phyloP scores from a whole-genome alignment of 2,113 vertebrate species.

The Chauna torquata region DNA sequence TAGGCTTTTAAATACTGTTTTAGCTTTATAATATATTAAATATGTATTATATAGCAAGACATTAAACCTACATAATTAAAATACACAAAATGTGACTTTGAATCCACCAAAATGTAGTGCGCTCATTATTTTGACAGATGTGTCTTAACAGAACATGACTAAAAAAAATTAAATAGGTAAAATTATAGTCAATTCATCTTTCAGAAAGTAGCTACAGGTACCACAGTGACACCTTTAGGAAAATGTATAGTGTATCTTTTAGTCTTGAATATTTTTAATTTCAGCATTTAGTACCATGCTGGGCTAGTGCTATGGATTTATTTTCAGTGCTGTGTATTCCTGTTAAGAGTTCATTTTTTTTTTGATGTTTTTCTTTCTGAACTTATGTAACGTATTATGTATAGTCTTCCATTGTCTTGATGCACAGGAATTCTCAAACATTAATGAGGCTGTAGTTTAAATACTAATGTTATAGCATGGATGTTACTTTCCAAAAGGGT shows the following conservation, averaged over 20 bases:
- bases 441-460: constrained; percentile 19
- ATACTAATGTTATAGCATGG: background rate
- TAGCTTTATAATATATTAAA: constrained; percentile 43
- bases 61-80: constrained; percentile 61
- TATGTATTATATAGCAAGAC: constrained; percentile 34
- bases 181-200: constrained; percentile 36
- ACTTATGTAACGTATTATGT: background rate
- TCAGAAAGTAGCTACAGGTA: constrained; percentile 66
- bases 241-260: constrained; percentile 61
- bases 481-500: constrained; percentile 54
- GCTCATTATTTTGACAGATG: constrained; percentile 65
- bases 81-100: constrained; percentile 56
- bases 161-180: constrained; percentile 42
- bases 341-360: background rate
- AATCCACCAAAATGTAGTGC: background rate
- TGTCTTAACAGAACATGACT: constrained; percentile 34
- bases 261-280: constrained; percentile 51
- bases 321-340: background rate
- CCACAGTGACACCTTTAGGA: constrained; percentile 81
- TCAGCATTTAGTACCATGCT: background rate
- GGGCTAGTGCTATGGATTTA: constrained; percentile 24
- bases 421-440: constrained; percentile 29
- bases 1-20: constrained; percentile 44
- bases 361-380: background rate
- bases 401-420: background rate